Conservation (phyloP, 2,888 invertebrate species). For the Conchocele bisecta region DNA sequence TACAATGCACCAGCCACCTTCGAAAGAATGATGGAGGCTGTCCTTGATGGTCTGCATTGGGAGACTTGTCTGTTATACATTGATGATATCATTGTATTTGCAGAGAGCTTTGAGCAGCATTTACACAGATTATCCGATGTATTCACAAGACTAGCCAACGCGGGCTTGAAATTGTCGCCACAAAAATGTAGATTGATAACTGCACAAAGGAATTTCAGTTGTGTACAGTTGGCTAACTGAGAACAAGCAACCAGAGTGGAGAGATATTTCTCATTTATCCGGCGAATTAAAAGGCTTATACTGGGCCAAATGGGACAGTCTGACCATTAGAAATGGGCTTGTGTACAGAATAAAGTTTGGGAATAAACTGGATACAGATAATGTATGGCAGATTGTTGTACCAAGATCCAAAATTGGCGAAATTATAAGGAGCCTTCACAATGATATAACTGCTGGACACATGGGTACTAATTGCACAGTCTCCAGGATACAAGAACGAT, state of each 20-base stretch:
- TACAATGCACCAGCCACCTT: slow-evolving; percentile 9
- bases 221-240: background rate
- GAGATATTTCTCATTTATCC: background rate
- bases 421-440: background rate
- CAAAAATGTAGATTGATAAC: background rate
- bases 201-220: background rate
- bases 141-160: background rate
- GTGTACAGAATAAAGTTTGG: background rate
- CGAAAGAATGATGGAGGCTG: slow-evolving; percentile 4
- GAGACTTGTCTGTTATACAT: slow-evolving; percentile 33
- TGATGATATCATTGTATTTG: background rate
- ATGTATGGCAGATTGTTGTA: background rate
- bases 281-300: background rate
- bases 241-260: background rate
- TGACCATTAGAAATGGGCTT: background rate
- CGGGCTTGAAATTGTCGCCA: background rate
- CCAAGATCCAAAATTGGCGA: background rate
- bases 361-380: background rate
- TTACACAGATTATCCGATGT: background rate
- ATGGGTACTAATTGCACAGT: background rate
- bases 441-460: slow-evolving; percentile 2
- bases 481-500: background rate
- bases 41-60: slow-evolving; percentile 1
- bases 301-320: slow-evolving; percentile 5
- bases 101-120: background rate